These are phyloP conservation scores for Cercopithecus mona DNA, from an alignment of 2,113 vertebrate species.

Conservation along the genomic window DNA sequence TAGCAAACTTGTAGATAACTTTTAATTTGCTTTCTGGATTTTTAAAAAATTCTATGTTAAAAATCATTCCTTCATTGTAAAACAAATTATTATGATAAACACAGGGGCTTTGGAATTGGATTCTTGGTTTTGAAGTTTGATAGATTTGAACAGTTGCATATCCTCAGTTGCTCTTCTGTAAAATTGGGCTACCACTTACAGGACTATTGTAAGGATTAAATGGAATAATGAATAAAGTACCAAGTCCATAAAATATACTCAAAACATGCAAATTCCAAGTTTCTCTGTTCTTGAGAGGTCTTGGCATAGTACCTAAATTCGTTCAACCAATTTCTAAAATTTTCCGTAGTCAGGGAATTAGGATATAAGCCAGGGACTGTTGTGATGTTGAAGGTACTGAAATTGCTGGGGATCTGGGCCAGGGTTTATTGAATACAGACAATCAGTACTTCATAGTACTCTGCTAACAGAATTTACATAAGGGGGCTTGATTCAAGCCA, in stretches of 20 bases:
- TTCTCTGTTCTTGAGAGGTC: background rate
- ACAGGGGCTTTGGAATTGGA: background rate
- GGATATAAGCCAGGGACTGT: background rate
- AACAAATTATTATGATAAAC: background rate
- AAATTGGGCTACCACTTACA: background rate
- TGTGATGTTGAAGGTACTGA: background rate
- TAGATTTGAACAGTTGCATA: background rate
- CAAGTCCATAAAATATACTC: background rate
- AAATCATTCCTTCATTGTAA: background rate
- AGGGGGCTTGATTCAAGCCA: background rate
- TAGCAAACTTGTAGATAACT: background rate
- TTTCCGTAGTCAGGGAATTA: background rate
- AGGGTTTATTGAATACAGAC: background rate
- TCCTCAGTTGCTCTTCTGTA: background rate
- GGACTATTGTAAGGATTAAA: background rate
- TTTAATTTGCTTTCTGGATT: background rate
- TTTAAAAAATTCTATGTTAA: background rate
- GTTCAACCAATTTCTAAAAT: background rate
- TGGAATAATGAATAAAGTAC: background rate
- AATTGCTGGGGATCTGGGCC: background rate
- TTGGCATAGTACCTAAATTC: background rate
- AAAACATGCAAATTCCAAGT: background rate
- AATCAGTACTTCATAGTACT: background rate
- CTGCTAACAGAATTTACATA: background rate
- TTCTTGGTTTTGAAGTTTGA: background rate